Evolutionary conservation across 2,113 vertebrate genomes (phyloP).

Genomic region (Aphyosemion australe): DNA sequence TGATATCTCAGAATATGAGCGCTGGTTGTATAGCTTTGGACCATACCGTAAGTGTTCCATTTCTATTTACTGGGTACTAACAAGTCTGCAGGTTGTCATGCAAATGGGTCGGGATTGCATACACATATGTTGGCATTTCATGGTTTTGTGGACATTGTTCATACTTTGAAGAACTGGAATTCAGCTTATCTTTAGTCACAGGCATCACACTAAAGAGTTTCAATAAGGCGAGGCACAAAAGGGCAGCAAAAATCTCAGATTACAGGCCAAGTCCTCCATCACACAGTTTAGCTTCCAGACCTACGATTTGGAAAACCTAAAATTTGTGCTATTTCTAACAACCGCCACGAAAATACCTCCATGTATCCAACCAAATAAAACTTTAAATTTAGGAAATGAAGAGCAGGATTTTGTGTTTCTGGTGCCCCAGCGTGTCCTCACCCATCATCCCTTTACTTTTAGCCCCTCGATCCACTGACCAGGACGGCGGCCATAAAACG

Average conservation of each 20-base stretch:
- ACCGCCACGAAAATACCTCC: constrained; percentile 39
- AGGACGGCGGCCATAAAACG: constrained; percentile 61
- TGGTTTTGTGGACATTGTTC: not conserved
- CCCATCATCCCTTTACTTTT: constrained; percentile 43
- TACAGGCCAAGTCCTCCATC: constrained; percentile 54
- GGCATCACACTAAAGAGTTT: constrained; percentile 7
- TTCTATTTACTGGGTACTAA: constrained; percentile 60
- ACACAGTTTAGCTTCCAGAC: constrained; percentile 37
- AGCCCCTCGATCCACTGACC: constrained; percentile 69
- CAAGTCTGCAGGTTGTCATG: constrained; percentile 24
- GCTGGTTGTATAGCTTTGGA: constrained; percentile 81
- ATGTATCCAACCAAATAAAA: constrained; percentile 20
- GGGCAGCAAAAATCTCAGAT: constrained; percentile 49
- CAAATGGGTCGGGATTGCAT: constrained; percentile 3
- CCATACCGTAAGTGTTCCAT: constrained; percentile 80
- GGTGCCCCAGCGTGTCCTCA: constrained; percentile 13
- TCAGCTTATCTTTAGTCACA: constrained; percentile 42
- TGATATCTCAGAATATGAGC: constrained; percentile 79
- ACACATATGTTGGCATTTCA: not conserved
- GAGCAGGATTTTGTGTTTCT: constrained; percentile 9
- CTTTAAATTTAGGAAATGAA: not conserved
- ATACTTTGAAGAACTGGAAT: not conserved
- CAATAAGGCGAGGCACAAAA: constrained; percentile 35
- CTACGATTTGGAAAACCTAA: constrained; percentile 43
- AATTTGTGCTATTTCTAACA: constrained; percentile 17